phyloP scores from a whole-genome alignment of 2,113 vertebrate genomes.

The Cygnus buccinator region DNA sequence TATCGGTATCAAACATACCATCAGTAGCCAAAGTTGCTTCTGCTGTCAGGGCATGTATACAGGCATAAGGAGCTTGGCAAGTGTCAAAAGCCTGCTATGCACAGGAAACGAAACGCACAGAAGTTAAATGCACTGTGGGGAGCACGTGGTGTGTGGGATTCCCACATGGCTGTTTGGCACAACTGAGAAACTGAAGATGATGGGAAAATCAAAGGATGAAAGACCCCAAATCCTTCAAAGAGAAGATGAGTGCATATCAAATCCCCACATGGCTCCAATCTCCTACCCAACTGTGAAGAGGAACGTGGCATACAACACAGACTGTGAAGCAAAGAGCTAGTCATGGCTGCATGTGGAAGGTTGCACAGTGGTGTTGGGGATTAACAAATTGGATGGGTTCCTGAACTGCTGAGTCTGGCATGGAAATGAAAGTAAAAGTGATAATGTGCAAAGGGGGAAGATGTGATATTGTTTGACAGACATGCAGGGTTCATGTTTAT shows the following conservation, averaged over 20 bases:
- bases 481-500: not conserved
- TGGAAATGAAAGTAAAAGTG: not conserved
- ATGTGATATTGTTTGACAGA: not conserved
- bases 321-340: not conserved
- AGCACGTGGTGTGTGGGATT: not conserved
- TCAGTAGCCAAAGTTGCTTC: not conserved
- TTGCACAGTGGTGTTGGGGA: not conserved
- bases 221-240: not conserved
- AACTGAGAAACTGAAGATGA: not conserved
- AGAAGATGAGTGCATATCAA: not conserved
- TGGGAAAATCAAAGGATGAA: not conserved
- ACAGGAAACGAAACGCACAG: not conserved
- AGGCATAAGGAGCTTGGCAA: not conserved
- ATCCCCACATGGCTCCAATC: not conserved
- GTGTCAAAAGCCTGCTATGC: not conserved
- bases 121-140: not conserved
- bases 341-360: not conserved
- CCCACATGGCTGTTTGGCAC: not conserved
- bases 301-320: not conserved
- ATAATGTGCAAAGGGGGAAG: not conserved
- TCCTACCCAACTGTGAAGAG: not conserved
- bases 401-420: not conserved
- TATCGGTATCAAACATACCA: slow-evolving; percentile 26
- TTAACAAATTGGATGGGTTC: not conserved
- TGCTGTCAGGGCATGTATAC: not conserved